A percentile compares a stretch with the other conserved stretches of the same genome.
Conservation (phyloP, 2,888 invertebrate species). For the Linnaemya vulpina region DNA sequence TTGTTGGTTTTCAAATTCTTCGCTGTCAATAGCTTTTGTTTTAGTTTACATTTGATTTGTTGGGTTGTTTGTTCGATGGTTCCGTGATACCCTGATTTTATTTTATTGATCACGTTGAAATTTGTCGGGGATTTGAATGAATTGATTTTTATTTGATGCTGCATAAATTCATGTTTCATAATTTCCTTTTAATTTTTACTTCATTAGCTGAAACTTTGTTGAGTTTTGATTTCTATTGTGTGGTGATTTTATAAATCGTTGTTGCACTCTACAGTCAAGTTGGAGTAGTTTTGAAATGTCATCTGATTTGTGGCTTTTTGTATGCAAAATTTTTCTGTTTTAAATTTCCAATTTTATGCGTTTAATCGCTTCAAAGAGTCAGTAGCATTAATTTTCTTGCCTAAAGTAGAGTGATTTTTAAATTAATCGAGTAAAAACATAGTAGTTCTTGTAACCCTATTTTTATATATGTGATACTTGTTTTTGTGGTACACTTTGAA, state of each 20-base stretch:
- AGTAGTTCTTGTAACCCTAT: too few species aligned
- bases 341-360: too few species aligned
- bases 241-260: not conserved
- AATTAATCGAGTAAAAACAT: too few species aligned
- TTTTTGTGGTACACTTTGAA: too few species aligned
- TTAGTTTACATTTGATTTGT: not conserved
- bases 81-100: not conserved
- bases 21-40: constrained; percentile 18
- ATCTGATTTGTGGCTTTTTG: not conserved
- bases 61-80: not conserved
- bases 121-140: constrained; percentile 22
- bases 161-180: not conserved
- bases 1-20: not conserved
- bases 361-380: too few species aligned
- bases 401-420: too few species aligned
- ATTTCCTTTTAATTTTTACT: not conserved
- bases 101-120: constrained; percentile 33
- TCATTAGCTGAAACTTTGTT: not conserved
- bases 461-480: too few species aligned
- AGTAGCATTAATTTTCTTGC: too few species aligned
- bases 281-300: not conserved
- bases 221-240: not conserved
- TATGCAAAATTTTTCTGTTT: too few species aligned
- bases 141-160: not conserved
- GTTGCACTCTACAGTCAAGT: not conserved